Evolutionary conservation across 1,140 invertebrate species (phyloP).

Genomic region (Elymnias hypermnestra): DNA sequence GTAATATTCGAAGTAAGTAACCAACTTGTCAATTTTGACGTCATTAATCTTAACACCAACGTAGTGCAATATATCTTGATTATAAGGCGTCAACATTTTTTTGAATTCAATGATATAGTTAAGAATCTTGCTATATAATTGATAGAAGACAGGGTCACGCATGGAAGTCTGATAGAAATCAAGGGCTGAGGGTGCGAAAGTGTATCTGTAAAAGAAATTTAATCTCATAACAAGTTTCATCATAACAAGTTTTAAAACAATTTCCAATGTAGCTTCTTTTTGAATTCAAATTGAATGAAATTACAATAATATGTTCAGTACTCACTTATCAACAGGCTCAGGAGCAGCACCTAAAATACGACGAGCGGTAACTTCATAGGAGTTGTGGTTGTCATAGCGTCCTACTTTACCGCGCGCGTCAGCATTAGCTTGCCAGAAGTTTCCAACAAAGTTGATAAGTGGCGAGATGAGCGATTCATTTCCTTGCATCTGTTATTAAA

Average conservation of each 20-base stretch:
- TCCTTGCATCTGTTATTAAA: constrained; percentile 50
- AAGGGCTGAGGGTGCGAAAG: constrained; percentile 69
- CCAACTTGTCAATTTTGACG: constrained; percentile 73
- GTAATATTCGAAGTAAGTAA: constrained; percentile 76
- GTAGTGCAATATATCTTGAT: constrained; percentile 76
- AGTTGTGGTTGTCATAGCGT: constrained; percentile 76
- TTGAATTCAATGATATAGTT: constrained; percentile 77
- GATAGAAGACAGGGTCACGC: constrained; percentile 81
- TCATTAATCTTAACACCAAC: constrained; percentile 76
- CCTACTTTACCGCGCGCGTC: constrained; percentile 79
- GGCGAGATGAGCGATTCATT: constrained; percentile 57
- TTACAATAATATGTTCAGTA: no score
- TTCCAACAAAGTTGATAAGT: constrained; percentile 78
- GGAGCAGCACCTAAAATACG: constrained; percentile 60
- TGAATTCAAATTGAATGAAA: no score
- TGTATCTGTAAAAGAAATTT: constrained; percentile 62
- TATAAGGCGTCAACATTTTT: constrained; percentile 77
- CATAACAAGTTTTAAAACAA: no score
- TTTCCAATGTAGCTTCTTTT: no score
- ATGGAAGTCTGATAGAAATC: constrained; percentile 78
- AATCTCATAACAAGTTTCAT: no score
- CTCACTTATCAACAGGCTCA: constrained; percentile 43
- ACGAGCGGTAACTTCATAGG: constrained; percentile 73
- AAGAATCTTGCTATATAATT: constrained; percentile 79
- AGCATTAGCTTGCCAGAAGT: constrained; percentile 82